Conservation (phyloP, 2,113 vertebrate genomes). For the Odocoileus hemionus region DNA sequence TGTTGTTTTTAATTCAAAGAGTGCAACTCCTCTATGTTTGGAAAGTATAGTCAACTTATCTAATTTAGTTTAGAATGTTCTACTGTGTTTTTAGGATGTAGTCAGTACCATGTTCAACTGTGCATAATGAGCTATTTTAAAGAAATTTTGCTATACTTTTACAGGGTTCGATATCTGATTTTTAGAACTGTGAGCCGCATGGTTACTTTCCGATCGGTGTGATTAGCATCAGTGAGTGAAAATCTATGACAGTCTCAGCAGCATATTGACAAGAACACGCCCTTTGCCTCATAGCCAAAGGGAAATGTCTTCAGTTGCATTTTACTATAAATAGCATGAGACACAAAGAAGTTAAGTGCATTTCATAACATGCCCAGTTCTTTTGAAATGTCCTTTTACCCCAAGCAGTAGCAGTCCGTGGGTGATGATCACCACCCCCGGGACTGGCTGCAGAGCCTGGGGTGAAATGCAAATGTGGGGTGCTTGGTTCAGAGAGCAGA, state of each 20-base stretch:
- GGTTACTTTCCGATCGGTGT: neutral
- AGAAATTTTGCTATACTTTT: neutral
- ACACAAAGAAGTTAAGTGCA: neutral
- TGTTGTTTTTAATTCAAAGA: neutral
- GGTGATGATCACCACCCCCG: neutral
- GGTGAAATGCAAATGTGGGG: neutral
- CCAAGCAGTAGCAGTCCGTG: neutral
- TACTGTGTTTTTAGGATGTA: neutral
- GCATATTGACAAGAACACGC: neutral
- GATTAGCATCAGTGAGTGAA: neutral
- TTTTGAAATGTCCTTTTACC: conserved; percentile 52
- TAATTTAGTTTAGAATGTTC: neutral
- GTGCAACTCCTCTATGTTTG: neutral
- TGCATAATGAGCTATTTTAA: neutral
- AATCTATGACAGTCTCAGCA: neutral
- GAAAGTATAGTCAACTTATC: neutral
- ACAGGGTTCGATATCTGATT: neutral
- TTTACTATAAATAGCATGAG: conserved; percentile 61
- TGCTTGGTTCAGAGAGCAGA: neutral
- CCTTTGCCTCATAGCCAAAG: neutral
- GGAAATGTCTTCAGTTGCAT: neutral
- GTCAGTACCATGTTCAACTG: neutral
- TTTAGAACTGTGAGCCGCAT: neutral
- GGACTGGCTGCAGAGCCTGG: neutral
- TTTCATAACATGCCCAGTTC: conserved; percentile 7